phyloP scores from a whole-genome alignment of 2,888 invertebrate species.

The Polylopha cassiicola region DNA sequence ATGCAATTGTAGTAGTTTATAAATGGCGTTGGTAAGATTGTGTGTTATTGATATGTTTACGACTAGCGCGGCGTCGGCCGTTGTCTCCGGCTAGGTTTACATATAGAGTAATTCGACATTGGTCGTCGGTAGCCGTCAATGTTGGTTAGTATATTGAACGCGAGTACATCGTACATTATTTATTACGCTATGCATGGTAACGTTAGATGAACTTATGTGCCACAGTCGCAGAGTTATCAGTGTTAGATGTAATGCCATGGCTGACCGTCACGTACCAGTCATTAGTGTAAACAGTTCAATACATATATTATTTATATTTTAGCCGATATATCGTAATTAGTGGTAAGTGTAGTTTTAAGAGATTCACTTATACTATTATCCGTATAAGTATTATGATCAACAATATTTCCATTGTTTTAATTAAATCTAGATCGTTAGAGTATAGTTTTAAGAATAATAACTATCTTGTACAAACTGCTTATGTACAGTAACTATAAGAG shows the following conservation, averaged over 20 bases:
- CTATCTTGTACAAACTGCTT: constrained; percentile 72
- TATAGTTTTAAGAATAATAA: constrained; percentile 44
- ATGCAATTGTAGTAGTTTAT: constrained; percentile 55
- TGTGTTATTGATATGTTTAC: constrained; percentile 41
- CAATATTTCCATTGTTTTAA: constrained; percentile 71
- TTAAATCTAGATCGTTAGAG: constrained; percentile 56
- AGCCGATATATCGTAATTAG: constrained; percentile 51
- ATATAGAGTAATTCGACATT: constrained; percentile 16
- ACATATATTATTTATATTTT: constrained; percentile 66
- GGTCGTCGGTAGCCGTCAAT: constrained; percentile 22
- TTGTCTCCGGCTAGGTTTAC: constrained; percentile 14
- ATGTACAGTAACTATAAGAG: constrained; percentile 64
- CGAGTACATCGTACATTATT: constrained; percentile 23
- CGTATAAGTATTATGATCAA: constrained; percentile 74
- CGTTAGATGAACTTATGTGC: constrained; percentile 31
- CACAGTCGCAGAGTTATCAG: constrained; percentile 41
- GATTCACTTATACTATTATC: constrained; percentile 70
- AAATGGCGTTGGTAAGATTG: constrained; percentile 39
- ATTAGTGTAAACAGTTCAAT: constrained; percentile 57
- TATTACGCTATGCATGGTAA: constrained; percentile 13
- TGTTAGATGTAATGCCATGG: constrained; percentile 54
- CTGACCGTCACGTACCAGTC: constrained; percentile 69
- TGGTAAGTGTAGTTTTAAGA: constrained; percentile 60
- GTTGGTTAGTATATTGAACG: constrained; percentile 24
- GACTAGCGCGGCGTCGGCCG: constrained; percentile 24